Base-by-base conservation (phyloP, 1,140 invertebrate genomes). In the Aphelinus certus region DNA sequence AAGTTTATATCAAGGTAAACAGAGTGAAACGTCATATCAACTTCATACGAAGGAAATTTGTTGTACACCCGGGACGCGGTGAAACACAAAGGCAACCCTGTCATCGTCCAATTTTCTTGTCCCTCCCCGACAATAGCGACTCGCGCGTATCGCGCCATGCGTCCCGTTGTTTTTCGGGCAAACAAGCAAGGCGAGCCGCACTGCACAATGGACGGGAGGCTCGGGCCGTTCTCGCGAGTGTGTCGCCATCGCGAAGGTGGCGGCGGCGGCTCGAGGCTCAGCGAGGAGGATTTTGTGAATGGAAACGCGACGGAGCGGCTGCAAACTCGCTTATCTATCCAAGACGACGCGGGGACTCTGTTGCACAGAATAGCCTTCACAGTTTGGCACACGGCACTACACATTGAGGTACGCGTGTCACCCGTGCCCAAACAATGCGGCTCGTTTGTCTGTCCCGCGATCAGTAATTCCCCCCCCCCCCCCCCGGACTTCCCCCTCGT, bases 361-460 rank as follows among this genome's bases (percentile, higher is more conserved):
- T 81, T 91, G 67, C 90, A 91, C 76, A 85, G 89, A 67, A 89
- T 92, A 48, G 90, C 91, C 6, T 91, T 91, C 80, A 90, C 90
- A 3, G 86, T 92, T 55, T 91, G 90, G 90, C 90, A 91, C 79
- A 90, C 89, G 65, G 90, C 90, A 10, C 88, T 92, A 73, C 88
- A 91, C 79, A 88, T 91, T 64, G 89, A 91, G 87, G 79, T 85
- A 88, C 84, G 85, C 86, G 81, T 65, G 60, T 68, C 5, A 45
- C 5, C 5, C 53, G 7, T 26, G 47, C 65, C 56, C n/a, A 57
- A 48, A 48, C 60, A 3, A 71, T 62, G 53, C 26, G 26, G 26
- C 26, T 26, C 26, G 26, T 26, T 26, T 0, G 26, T 26, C 26
- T 26, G 26, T 26, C 26, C 26, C 26, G 26, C 26, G 26, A 26